Base-by-base conservation (phyloP, 2,888 invertebrate genomes). In the Melieria picta region DNA sequence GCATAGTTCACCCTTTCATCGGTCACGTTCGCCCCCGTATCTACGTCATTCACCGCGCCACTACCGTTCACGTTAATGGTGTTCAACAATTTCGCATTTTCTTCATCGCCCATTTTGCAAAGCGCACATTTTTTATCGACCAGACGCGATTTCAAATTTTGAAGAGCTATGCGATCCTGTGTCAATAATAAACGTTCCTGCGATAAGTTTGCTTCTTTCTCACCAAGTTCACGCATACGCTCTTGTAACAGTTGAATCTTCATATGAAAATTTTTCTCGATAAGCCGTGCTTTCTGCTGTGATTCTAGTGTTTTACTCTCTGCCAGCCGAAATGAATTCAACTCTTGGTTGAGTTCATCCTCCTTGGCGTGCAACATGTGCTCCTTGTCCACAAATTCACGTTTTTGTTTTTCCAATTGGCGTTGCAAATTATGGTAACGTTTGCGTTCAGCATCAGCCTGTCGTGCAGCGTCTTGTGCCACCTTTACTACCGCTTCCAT, bases 401-500 rank as follows among this genome's bases (percentile, higher is more conserved):
- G 83, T 68, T 85, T 87, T 45, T 82, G 83, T 4, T 81, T 77
- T 72, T 87, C 87, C 48, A 82, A 60, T 10, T 87, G 82, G 0
- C 87, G 79, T 74, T 87, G 86, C 71, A 82, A 77, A 69, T 81
- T 83, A 63, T 84, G 80, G 13, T 80, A 84, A 4, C 85, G 83
- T 50, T 85, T 83, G 3, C 86, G 83, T 74, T 87, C 87, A 6
- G 80, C 76, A 74, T 87, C 87, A 0, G 87, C 84, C 65, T 83
- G 84, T 0, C 80, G 80, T 3, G 85, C 80, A 0, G 87, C 85
- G 74, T 87, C 86, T 7, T 86, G 82, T 0, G 87, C 86, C 47
- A 87, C 83, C 71, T 85, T 80, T 5, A 87, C 72, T 6, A 85
- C 82, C 1, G 85, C 82, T 62, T 87, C 87, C 45, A 85, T 71